Evolutionary conservation across 2,888 invertebrate genomes (phyloP), one percentile per base, ranked within the genome.

Genomic region (Caenorhabditis sinica): DNA sequence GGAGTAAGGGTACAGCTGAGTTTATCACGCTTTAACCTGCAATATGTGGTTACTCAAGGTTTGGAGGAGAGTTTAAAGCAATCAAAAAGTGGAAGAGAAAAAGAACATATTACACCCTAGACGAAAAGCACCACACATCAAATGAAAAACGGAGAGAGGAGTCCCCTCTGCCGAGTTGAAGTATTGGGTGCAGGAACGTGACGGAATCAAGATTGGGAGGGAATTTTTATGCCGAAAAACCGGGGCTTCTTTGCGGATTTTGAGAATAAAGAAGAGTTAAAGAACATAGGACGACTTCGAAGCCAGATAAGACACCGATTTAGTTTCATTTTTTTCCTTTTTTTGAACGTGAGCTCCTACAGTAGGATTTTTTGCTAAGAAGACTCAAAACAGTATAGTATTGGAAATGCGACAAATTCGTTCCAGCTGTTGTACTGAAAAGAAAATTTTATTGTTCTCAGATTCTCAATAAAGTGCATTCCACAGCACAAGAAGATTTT

Each of bases 181-280:
- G 66, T 60, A 23, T 53, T 65, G 76, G 69, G 69, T 77, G 68
- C 76, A 69, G 60, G 49, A 77, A 77, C 56, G 75, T 66, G 53
- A 56, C 33, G 30, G 49, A 60, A n/a, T 33, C 45, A 60, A 60
- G 11, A 33, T 15, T 45, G 72, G 25, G 9, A 36, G 13, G 45
- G 4, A 65, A n/a, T 28, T 65, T 63, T 45, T n/a, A 25, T 45
- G 28, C 45, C 45, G 28, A 49, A 20, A 30, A n/a, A n/a, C n/a
- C n/a, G 45, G 40, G 65, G n/a, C 28, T 65, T 65, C 45, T 23
- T 61, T 2, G 15, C 23, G 58, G 63, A 25, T 28, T 49, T 65
- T 8, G 2, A 25, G 63, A n/a, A 45, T 65, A 30, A 30, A 13
- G n/a, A 30, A 17, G 45, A 28, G 9, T 65, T 43, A 17, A 65